These are phyloP conservation scores for Poeciliopsis turneri DNA, from an alignment of 2,797 vertebrate genomes.

Conservation along the genomic window DNA sequence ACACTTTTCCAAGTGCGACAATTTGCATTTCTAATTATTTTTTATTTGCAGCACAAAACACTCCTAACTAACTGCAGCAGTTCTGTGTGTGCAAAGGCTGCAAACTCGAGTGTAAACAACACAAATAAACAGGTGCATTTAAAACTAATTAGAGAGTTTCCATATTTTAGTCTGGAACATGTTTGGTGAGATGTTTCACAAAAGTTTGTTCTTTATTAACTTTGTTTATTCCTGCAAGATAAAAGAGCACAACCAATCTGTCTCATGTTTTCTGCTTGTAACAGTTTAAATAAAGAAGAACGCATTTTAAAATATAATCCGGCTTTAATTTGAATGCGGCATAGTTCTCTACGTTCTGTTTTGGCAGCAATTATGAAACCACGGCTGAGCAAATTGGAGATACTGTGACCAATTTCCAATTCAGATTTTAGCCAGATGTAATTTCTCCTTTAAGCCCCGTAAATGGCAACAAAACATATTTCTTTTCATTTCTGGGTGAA, in stretches of 20 bases:
- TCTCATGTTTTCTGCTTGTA: neutral
- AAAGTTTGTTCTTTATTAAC: constrained; percentile 16
- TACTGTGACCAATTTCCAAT: neutral
- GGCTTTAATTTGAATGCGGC: neutral
- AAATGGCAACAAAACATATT: neutral
- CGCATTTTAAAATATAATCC: neutral
- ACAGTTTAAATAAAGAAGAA: neutral
- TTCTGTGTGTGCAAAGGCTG: constrained; percentile 26
- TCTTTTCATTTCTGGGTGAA: neutral
- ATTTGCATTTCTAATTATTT: constrained; percentile 74
- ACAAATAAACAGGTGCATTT: constrained; percentile 65
- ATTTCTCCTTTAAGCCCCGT: neutral
- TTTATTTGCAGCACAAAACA: constrained; percentile 55
- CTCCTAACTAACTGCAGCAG: constrained; percentile 18
- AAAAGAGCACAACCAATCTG: neutral
- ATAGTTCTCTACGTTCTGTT: neutral
- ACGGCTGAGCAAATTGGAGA: neutral
- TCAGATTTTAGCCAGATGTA: neutral
- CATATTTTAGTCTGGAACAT: constrained; percentile 54
- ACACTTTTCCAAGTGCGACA: constrained; percentile 60
- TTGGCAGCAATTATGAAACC: neutral
- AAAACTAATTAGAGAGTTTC: constrained; percentile 53
- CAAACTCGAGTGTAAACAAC: constrained; percentile 32
- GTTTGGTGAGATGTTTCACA: constrained; percentile 30
- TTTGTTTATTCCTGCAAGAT: constrained; percentile 33